Evolutionary conservation across 2,888 invertebrate species (phyloP).

Genomic region (Ornithoptera alexandrae): DNA sequence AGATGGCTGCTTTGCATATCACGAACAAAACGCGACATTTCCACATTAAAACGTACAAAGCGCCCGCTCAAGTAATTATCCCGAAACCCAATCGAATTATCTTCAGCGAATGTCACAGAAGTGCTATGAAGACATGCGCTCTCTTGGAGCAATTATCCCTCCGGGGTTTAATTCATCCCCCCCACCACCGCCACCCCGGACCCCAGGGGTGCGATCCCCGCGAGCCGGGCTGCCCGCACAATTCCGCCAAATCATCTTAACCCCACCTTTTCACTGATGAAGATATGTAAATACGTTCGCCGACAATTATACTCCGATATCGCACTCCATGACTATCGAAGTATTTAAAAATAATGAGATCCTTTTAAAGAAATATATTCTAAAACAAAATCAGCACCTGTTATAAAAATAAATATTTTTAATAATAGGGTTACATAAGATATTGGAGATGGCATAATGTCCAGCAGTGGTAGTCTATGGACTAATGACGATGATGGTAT

Average conservation of each 20-base stretch:
- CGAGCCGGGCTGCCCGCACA: constrained; percentile 46
- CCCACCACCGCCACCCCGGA: constrained; percentile 33
- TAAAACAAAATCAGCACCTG: too few species aligned
- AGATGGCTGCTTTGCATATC: constrained; percentile 39
- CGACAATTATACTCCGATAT: constrained; percentile 49
- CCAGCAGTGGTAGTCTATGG: too few species aligned
- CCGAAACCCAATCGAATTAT: constrained; percentile 70
- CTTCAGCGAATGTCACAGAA: constrained; percentile 60
- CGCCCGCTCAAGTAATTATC: constrained; percentile 55
- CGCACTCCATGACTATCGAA: constrained; percentile 6
- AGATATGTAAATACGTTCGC: constrained; percentile 69
- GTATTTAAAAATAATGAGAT: neutral
- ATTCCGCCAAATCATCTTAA: constrained; percentile 72
- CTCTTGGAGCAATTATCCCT: constrained; percentile 62
- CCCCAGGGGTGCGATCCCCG: constrained; percentile 15
- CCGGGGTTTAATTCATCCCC: constrained; percentile 37
- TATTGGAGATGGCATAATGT: too few species aligned
- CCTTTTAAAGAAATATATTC: neutral
- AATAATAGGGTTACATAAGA: too few species aligned
- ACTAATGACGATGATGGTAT: too few species aligned
- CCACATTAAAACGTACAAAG: constrained; percentile 43
- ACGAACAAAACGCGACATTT: constrained; percentile 36
- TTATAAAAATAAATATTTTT: too few species aligned
- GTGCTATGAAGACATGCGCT: constrained; percentile 65
- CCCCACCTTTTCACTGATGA: constrained; percentile 67